A percentile compares a stretch with the other conserved stretches of the same genome.
These are phyloP conservation scores for Alfaro cultratus DNA, from an alignment of 2,797 vertebrate species.

Conservation along the genomic window DNA sequence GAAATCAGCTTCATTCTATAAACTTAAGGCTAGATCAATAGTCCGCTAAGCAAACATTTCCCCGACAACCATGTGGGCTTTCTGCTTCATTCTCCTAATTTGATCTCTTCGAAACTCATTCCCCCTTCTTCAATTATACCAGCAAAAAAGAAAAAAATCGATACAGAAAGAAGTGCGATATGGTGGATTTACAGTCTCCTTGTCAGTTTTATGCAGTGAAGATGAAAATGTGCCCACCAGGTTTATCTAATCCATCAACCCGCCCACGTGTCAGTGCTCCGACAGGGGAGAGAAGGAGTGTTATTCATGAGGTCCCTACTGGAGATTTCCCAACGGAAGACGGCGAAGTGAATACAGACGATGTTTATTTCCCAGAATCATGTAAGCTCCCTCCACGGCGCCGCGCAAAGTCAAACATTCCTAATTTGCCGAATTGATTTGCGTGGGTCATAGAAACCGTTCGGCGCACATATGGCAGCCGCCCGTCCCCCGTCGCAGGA, in stretches of 20 bases:
- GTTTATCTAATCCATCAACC: slow-evolving; percentile 77
- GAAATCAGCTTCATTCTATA: slow-evolving; percentile 5
- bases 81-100: slow-evolving; percentile 31
- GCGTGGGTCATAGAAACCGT: slow-evolving; percentile 41
- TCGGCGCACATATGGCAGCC: slow-evolving; percentile 61
- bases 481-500: slow-evolving; percentile 56
- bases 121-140: slow-evolving; percentile 52
- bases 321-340: slow-evolving; percentile 79
- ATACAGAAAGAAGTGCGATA: slow-evolving; percentile 54
- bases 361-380: slow-evolving; percentile 75
- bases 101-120: slow-evolving; percentile 44
- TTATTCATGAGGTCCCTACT: slow-evolving; percentile 76
- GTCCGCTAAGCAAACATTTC: slow-evolving; percentile 48
- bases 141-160: slow-evolving; percentile 52
- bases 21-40: slow-evolving; percentile 38
- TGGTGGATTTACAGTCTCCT: background rate
- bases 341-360: slow-evolving; percentile 76
- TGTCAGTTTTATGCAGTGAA: slow-evolving; percentile 41
- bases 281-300: slow-evolving; percentile 41
- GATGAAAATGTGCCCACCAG: slow-evolving; percentile 69
- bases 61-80: slow-evolving; percentile 5
- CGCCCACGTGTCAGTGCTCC: slow-evolving; percentile 56
- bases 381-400: slow-evolving; percentile 66
- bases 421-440: slow-evolving; percentile 70
- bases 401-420: slow-evolving; percentile 71